Conservation (phyloP, 2,113 vertebrate genomes). For the Hyperopisus bebe region DNA sequence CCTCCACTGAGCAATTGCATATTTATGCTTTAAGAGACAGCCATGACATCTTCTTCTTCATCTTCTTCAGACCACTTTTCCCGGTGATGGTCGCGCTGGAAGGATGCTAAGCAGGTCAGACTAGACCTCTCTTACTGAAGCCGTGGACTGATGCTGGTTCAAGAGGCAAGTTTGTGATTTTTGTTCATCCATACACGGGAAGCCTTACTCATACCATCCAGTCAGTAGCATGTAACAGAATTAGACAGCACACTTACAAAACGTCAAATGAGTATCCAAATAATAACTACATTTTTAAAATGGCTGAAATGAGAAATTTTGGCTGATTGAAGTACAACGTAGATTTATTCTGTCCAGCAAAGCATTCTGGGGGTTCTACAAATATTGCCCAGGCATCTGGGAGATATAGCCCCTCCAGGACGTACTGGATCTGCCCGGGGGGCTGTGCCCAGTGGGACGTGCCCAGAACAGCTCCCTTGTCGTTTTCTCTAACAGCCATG, state of each 20-base stretch:
- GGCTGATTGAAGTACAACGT: not conserved
- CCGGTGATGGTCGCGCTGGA: not conserved
- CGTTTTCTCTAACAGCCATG: not conserved
- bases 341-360: not conserved
- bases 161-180: not conserved
- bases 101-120: not conserved
- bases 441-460: not conserved
- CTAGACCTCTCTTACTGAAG: not conserved
- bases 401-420: not conserved
- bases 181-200: not conserved
- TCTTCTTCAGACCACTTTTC: not conserved
- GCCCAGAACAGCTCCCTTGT: not conserved
- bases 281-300: not conserved
- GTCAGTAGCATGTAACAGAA: not conserved
- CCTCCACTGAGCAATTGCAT: not conserved
- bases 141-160: not conserved
- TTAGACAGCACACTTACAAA: not conserved
- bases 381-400: not conserved
- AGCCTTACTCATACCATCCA: not conserved
- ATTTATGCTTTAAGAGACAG: not conserved
- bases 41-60: not conserved
- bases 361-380: not conserved
- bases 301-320: not conserved
- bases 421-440: not conserved
- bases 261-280: not conserved